Conservation (phyloP, 2,113 vertebrate genomes). For the Tragelaphus buxtoni region DNA sequence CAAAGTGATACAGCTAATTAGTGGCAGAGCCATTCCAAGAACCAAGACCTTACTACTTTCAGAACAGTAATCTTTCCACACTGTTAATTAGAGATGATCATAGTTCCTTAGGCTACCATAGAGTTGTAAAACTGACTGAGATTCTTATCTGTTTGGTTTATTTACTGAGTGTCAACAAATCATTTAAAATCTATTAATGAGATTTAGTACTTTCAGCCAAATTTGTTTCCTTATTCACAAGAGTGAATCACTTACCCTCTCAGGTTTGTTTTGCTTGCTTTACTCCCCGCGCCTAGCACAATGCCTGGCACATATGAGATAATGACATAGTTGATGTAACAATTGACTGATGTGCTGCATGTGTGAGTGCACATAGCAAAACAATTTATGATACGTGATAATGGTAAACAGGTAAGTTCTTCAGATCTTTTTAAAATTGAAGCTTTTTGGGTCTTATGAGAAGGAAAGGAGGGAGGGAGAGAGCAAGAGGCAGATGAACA, state of each 20-base stretch:
- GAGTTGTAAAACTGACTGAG: neutral
- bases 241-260: neutral
- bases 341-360: neutral
- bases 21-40: neutral
- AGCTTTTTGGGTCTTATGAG: neutral
- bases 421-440: neutral
- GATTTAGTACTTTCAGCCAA: neutral
- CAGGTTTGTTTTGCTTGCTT: neutral
- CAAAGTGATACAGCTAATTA: conserved; percentile 40
- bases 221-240: neutral
- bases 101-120: neutral
- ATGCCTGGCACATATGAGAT: neutral
- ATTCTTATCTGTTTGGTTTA: conserved; percentile 27
- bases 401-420: neutral
- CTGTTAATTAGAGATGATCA: neutral
- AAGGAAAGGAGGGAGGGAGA: neutral
- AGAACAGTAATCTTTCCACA: neutral
- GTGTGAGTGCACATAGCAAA: neutral
- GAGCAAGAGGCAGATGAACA: neutral
- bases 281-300: neutral
- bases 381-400: neutral
- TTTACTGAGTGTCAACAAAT: conserved; percentile 15
- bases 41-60: neutral
- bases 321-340: neutral
- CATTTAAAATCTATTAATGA: neutral